Evolutionary conservation across 2,113 vertebrate genomes (phyloP).

Genomic region (Solea solea): DNA sequence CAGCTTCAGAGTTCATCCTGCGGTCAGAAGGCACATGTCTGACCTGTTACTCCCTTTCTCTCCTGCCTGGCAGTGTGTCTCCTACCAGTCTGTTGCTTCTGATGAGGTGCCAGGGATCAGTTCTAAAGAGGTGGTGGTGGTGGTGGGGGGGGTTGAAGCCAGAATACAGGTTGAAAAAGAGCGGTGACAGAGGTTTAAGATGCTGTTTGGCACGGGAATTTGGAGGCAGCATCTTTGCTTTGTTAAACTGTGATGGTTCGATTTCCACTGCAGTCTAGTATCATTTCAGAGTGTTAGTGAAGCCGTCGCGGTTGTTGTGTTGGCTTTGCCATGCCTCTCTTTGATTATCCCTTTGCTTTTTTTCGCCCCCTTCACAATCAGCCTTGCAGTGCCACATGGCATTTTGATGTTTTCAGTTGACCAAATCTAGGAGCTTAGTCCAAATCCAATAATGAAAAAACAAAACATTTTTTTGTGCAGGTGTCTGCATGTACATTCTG

Average conservation of each 20-base stretch:
- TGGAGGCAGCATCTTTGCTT: neutral
- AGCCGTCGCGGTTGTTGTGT: neutral
- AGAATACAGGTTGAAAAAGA: neutral
- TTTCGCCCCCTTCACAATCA: neutral
- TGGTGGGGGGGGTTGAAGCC: neutral
- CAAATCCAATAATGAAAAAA: slow-evolving; percentile 57
- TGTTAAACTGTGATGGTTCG: neutral
- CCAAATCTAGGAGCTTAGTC: slow-evolving; percentile 50
- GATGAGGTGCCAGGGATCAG: slow-evolving; percentile 61
- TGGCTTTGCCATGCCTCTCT: neutral
- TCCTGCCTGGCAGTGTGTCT: slow-evolving; percentile 58
- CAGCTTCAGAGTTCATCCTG: slow-evolving; percentile 59
- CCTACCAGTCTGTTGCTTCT: slow-evolving; percentile 64
- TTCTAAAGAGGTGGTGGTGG: slow-evolving; percentile 2
- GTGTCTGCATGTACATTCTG: neutral
- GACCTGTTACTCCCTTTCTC: slow-evolving; percentile 49
- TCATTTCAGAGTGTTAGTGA: slow-evolving; percentile 4
- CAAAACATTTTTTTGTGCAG: neutral
- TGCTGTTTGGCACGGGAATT: slow-evolving; percentile 4
- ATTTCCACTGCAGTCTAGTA: neutral
- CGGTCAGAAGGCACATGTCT: slow-evolving; percentile 66
- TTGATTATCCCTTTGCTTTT: neutral
- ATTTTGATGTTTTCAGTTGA: slow-evolving; percentile 53
- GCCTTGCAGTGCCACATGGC: neutral
- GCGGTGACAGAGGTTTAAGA: neutral